A percentile compares a stretch with the other conserved stretches of the same genome.
Conservation (phyloP, 2,888 invertebrate genomes). For the Furcula furcula region DNA sequence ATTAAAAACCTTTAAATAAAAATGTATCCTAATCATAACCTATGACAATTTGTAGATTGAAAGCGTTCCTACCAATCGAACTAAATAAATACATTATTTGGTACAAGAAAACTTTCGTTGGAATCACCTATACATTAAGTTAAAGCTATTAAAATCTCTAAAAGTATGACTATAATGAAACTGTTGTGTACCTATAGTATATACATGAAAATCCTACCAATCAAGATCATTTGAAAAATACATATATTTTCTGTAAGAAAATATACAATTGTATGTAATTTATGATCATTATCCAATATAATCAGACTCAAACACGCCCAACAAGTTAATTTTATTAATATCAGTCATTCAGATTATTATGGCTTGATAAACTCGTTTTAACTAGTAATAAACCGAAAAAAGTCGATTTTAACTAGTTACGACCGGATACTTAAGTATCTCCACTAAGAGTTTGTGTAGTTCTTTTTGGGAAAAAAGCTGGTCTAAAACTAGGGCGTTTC, state of each 20-base stretch:
- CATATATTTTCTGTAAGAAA: constrained; percentile 3
- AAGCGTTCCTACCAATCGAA: constrained; percentile 72
- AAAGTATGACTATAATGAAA: constrained; percentile 71
- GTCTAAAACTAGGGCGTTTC: constrained; percentile 62
- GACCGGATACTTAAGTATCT: constrained; percentile 29
- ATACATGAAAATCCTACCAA: constrained; percentile 30
- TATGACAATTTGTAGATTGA: constrained; percentile 70
- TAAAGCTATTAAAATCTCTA: constrained; percentile 75
- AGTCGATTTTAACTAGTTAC: constrained; percentile 20
- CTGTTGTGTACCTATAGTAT: constrained; percentile 47
- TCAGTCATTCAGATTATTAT: constrained; percentile 51
- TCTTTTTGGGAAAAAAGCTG: constrained; percentile 66
- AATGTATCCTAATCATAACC: constrained; percentile 47
- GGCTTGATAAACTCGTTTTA: constrained; percentile 54
- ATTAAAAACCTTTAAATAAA: constrained; percentile 67
- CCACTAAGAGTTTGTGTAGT: constrained; percentile 46
- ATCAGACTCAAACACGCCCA: constrained; percentile 39
- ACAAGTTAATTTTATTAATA: constrained; percentile 32
- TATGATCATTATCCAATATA: constrained; percentile 20
- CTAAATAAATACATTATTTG: constrained; percentile 77
- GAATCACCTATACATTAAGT: constrained; percentile 50
- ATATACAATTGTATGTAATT: constrained; percentile 9
- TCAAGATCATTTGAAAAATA: constrained; percentile 4
- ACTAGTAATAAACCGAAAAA: constrained; percentile 29
- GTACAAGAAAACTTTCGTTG: constrained; percentile 70